Conservation (phyloP, 2,797 vertebrate genomes). For the Sarcophilus harrisii region DNA sequence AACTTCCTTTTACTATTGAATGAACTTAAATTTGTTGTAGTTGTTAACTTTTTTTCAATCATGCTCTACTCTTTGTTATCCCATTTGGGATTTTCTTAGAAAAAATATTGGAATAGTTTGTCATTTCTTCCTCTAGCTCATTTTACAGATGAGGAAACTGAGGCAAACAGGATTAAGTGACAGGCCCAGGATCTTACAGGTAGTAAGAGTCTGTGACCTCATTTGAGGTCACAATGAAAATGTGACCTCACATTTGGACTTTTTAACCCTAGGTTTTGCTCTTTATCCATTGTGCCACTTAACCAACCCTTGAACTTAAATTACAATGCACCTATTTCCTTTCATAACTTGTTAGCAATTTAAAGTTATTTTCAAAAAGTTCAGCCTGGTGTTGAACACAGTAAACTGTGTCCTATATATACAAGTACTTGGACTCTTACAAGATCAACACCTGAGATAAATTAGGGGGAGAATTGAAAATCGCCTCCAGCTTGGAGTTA, state of each 20-base stretch:
- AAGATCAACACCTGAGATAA: conserved; percentile 77
- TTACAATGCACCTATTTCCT: conserved; percentile 46
- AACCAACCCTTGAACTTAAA: not conserved
- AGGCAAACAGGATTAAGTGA: not conserved
- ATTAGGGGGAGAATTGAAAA: conserved; percentile 76
- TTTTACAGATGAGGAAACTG: not conserved
- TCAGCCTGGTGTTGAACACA: not conserved
- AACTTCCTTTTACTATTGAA: not conserved
- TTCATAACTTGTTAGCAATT: not conserved
- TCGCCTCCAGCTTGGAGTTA: conserved; percentile 76
- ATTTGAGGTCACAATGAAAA: no score
- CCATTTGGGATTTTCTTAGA: not conserved
- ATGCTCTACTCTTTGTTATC: not conserved
- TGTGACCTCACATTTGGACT: not conserved
- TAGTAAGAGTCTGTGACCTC: not conserved
- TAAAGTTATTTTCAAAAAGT: conserved; percentile 3
- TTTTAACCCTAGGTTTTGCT: not conserved
- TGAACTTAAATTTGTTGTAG: not conserved
- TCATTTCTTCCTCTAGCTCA: not conserved
- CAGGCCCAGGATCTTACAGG: not conserved
- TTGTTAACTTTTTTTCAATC: not conserved
- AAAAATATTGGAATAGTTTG: not conserved
- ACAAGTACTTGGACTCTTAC: not conserved
- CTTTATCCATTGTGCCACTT: not conserved
- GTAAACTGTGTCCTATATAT: not conserved